phyloP scores from a whole-genome alignment of 1,140 invertebrate species.

The Chrysopa pallens region DNA sequence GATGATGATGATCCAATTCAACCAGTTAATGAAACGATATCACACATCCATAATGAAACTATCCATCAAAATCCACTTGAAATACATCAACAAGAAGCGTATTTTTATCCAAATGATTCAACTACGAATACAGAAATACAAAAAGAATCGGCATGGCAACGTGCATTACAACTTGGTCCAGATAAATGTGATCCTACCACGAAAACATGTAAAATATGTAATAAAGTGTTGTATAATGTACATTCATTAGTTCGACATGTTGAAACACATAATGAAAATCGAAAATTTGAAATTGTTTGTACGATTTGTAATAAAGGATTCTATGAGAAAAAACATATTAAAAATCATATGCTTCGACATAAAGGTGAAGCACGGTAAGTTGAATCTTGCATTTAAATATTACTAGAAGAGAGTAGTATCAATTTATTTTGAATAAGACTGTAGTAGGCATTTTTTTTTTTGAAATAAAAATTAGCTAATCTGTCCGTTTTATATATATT shows the following conservation, averaged over 20 bases:
- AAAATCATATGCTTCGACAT: background rate
- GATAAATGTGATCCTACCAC: background rate
- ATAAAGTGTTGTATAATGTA: constrained; percentile 3
- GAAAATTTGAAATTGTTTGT: constrained; percentile 10
- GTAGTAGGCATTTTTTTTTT: too few species aligned
- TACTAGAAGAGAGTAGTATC: too few species aligned
- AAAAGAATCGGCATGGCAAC: background rate
- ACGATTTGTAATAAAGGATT: constrained; percentile 14
- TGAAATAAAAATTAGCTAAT: too few species aligned
- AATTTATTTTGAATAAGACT: too few species aligned
- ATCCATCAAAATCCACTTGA: background rate
- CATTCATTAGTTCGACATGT: constrained; percentile 12
- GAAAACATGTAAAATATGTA: background rate
- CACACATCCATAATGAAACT: too few species aligned
- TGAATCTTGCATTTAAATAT: too few species aligned
- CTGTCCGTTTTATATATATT: too few species aligned
- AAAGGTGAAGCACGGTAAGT: background rate
- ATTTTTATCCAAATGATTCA: background rate
- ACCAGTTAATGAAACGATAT: too few species aligned
- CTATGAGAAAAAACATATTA: constrained; percentile 11
- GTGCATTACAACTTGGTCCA: background rate
- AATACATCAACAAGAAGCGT: background rate
- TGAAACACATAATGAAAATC: constrained; percentile 18
- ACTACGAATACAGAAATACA: background rate
- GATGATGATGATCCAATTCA: too few species aligned